These are phyloP conservation scores for Mycteria americana DNA, from an alignment of 2,797 vertebrate species.

Conservation along the genomic window DNA sequence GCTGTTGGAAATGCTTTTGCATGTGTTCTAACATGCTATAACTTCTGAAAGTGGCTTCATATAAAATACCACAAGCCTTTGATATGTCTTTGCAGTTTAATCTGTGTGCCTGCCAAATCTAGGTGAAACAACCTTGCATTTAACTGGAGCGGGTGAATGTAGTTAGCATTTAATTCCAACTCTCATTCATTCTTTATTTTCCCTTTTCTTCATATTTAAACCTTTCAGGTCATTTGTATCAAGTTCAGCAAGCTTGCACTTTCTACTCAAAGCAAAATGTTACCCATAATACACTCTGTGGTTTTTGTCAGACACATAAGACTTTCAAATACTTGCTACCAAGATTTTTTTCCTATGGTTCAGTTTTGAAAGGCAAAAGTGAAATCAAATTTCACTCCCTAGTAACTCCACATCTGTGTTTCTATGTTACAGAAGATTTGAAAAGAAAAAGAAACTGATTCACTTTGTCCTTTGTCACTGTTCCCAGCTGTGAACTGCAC, in stretches of 20 bases:
- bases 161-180: not conserved
- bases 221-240: conserved; percentile 31
- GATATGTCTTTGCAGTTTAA: not conserved
- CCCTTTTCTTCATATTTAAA: not conserved
- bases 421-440: not conserved
- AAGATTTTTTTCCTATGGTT: not conserved
- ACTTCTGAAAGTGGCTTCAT: not conserved
- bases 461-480: conserved; percentile 38
- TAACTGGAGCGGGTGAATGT: not conserved
- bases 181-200: conserved; percentile 20
- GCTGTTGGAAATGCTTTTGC: not conserved
- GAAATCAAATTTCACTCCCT: conserved; percentile 45
- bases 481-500: conserved; percentile 63
- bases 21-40: not conserved
- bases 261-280: conserved; percentile 17
- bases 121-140: not conserved
- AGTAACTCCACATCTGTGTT: conserved; percentile 56
- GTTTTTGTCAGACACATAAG: conserved; percentile 19
- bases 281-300: not conserved
- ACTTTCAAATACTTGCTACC: conserved; percentile 13
- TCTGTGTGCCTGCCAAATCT: not conserved
- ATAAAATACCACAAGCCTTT: not conserved
- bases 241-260: conserved; percentile 61
- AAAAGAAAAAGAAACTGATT: conserved; percentile 51
- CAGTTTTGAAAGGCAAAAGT: conserved; percentile 31